phyloP scores from a whole-genome alignment of 2,888 invertebrate species.

The Rambutsinella grinnellia region DNA sequence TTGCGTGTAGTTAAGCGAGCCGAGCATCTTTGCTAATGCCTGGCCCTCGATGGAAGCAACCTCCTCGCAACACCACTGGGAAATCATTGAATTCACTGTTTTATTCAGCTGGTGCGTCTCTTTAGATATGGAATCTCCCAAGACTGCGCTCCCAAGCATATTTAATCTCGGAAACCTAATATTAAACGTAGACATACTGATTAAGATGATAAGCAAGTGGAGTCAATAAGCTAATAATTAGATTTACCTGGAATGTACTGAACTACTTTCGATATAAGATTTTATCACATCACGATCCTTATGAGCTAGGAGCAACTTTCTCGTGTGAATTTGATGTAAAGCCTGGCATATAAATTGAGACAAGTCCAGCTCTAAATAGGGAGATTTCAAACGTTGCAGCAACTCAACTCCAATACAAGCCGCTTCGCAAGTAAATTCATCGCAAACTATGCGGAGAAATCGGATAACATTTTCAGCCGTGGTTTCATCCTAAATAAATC shows the following conservation, averaged over 20 bases:
- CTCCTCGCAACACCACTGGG: slow-evolving; percentile 61
- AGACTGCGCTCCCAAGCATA: slow-evolving; percentile 28
- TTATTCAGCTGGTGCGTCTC: slow-evolving; percentile 10
- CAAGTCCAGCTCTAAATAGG: slow-evolving; percentile 52
- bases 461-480: slow-evolving; percentile 45
- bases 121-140: slow-evolving; percentile 17
- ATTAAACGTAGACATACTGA: background rate
- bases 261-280: slow-evolving; percentile 24
- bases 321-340: slow-evolving; percentile 52
- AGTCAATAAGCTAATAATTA: background rate
- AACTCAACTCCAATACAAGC: slow-evolving; percentile 47
- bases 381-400: slow-evolving; percentile 25
- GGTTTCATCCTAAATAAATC: slow-evolving; percentile 29
- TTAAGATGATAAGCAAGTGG: background rate
- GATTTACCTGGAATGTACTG: slow-evolving; percentile 33
- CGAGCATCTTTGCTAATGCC: slow-evolving; percentile 61
- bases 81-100: slow-evolving; percentile 27
- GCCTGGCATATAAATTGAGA: slow-evolving; percentile 57
- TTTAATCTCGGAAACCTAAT: slow-evolving; percentile 55
- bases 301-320: slow-evolving; percentile 38
- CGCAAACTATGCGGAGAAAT: slow-evolving; percentile 50
- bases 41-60: slow-evolving; percentile 58
- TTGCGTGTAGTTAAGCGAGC: slow-evolving; percentile 54
- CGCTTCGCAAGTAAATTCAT: slow-evolving; percentile 52
- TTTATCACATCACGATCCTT: slow-evolving; percentile 45